Percentiles rank a stretch among this genome's conserved stretches.
phyloP scores from a whole-genome alignment of 1,140 invertebrate species.

The Wasmannia auropunctata region DNA sequence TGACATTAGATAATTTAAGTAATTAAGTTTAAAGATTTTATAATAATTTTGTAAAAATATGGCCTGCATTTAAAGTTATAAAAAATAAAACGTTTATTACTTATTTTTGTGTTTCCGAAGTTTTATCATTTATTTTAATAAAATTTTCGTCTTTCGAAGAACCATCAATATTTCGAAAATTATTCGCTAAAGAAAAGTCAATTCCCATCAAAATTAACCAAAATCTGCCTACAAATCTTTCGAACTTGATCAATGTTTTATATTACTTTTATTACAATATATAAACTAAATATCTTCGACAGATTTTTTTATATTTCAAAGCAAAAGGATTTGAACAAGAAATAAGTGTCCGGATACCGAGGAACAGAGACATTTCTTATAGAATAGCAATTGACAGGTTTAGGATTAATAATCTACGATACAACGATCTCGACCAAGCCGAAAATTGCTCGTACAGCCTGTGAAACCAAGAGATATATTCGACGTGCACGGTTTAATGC shows the following conservation, averaged over 20 bases:
- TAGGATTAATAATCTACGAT: constrained; percentile 3
- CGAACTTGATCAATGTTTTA: not conserved
- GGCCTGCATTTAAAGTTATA: not conserved
- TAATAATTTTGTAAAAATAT: not conserved
- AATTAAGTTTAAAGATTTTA: not conserved
- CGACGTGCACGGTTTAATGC: not conserved
- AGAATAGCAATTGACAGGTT: not conserved
- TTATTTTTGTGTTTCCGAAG: not conserved
- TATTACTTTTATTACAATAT: not conserved
- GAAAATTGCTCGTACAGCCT: not conserved
- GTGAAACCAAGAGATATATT: constrained; percentile 11
- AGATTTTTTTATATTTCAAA: not conserved
- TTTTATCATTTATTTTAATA: not conserved
- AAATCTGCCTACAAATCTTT: not conserved
- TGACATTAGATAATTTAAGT: not conserved
- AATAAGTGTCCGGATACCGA: not conserved
- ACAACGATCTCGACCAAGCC: not conserved
- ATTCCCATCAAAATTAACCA: not conserved
- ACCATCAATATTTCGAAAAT: not conserved
- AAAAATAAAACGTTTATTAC: not conserved
- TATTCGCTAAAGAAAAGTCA: not conserved
- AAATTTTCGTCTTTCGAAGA: not conserved
- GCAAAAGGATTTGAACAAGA: not conserved
- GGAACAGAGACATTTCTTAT: not conserved
- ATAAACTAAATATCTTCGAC: not conserved